Percentiles rank a stretch among this genome's conserved stretches.
Conservation (phyloP, 2,113 vertebrate genomes). For the Laticauda laticaudata region DNA sequence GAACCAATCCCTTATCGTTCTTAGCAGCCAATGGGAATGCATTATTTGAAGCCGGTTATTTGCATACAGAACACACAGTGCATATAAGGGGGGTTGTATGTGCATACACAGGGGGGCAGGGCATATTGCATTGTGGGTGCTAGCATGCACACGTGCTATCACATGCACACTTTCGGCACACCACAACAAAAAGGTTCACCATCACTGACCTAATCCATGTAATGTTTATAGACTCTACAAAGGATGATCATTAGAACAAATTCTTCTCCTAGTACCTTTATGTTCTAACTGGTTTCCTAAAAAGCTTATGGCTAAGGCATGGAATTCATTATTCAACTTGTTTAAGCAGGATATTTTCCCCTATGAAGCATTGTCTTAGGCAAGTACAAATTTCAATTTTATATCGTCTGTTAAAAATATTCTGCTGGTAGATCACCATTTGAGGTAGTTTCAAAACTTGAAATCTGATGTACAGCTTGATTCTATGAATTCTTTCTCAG, state of each 20-base stretch:
- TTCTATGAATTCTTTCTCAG: not conserved
- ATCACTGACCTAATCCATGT: not conserved
- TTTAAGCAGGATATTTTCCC: not conserved
- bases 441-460: not conserved
- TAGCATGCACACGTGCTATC: too few species aligned
- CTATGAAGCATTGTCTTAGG: not conserved
- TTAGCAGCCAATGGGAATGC: too few species aligned
- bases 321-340: not conserved
- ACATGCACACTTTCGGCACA: too few species aligned
- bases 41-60: too few species aligned
- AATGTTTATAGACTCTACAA: not conserved
- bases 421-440: not conserved
- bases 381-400: not conserved
- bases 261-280: slow-evolving; percentile 10
- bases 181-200: too few species aligned
- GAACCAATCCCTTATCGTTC: too few species aligned
- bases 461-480: not conserved
- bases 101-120: too few species aligned
- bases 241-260: not conserved
- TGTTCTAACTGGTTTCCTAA: slow-evolving; percentile 8
- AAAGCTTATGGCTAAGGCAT: slow-evolving; percentile 8
- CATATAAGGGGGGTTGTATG: too few species aligned
- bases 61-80: too few species aligned
- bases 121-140: too few species aligned
- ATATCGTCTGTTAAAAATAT: not conserved